Conservation (phyloP, 2,113 vertebrate genomes). For the Phalacrocorax brasilianus region DNA sequence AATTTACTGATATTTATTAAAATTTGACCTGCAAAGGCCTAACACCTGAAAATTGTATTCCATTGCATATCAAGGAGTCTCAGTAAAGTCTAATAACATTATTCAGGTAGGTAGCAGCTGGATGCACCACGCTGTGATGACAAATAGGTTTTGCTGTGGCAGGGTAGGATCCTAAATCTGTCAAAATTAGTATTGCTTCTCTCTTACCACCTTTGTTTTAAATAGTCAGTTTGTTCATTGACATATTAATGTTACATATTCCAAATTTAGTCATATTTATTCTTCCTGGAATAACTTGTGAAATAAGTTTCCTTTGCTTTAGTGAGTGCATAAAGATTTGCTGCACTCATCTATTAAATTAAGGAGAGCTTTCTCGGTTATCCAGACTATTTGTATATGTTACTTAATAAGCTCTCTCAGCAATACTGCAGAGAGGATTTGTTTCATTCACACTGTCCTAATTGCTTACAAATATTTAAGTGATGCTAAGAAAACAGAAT, state of each 20-base stretch:
- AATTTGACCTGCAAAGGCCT: background rate
- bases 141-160: background rate
- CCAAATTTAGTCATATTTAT: background rate
- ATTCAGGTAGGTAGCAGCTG: background rate
- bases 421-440: background rate
- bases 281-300: background rate
- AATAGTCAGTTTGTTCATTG: background rate
- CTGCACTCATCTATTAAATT: background rate
- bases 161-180: background rate
- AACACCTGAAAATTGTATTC: background rate
- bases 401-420: background rate
- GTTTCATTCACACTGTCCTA: background rate
- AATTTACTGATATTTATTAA: background rate
- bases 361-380: background rate
- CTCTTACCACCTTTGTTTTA: background rate
- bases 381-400: background rate
- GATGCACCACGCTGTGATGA: background rate
- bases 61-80: background rate
- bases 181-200: background rate
- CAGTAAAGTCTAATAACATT: background rate
- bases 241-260: background rate
- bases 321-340: background rate
- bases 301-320: background rate
- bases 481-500: background rate
- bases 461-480: constrained; percentile 18